A percentile compares a stretch with the other conserved stretches of the same genome.
Evolutionary conservation across 2,888 invertebrate species (phyloP).

Genomic region (Parascotia fuliginaria): DNA sequence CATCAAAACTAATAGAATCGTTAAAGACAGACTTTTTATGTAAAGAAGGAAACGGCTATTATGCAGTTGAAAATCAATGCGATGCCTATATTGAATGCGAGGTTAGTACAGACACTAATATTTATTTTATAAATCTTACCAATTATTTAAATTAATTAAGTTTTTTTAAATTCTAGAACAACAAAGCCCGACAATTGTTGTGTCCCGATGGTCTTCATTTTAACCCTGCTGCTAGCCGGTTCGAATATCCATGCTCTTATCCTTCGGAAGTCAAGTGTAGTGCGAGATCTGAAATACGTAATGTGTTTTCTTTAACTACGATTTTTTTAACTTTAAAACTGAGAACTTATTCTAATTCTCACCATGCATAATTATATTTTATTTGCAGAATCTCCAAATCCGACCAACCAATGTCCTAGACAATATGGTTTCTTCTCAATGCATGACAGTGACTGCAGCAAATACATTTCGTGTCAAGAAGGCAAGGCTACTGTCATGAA

Average conservation of each 20-base stretch:
- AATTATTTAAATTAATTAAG: too few species aligned
- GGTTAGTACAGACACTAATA: constrained; percentile 43
- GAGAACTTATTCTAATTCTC: not conserved
- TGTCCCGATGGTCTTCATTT: constrained; percentile 92
- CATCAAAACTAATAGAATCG: constrained; percentile 3
- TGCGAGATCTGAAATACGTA: constrained; percentile 76
- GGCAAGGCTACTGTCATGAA: constrained; percentile 60
- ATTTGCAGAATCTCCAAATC: constrained; percentile 29
- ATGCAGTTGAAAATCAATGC: constrained; percentile 86
- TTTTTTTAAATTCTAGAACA: too few species aligned
- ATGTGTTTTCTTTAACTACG: not conserved
- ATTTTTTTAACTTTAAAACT: not conserved
- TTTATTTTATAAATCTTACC: not conserved
- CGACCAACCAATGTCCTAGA: constrained; percentile 45
- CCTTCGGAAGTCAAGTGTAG: constrained; percentile 90
- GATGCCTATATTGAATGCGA: constrained; percentile 89
- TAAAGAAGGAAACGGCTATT: constrained; percentile 46
- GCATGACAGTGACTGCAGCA: constrained; percentile 59
- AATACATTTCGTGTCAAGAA: constrained; percentile 62
- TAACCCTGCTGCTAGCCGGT: constrained; percentile 86
- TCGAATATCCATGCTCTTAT: constrained; percentile 90
- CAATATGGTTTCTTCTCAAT: constrained; percentile 58
- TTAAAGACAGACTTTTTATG: constrained; percentile 35
- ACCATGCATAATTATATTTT: not conserved
- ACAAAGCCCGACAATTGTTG: constrained; percentile 86